Conservation (phyloP, 2,797 vertebrate species). For the Buceros bicornis region DNA sequence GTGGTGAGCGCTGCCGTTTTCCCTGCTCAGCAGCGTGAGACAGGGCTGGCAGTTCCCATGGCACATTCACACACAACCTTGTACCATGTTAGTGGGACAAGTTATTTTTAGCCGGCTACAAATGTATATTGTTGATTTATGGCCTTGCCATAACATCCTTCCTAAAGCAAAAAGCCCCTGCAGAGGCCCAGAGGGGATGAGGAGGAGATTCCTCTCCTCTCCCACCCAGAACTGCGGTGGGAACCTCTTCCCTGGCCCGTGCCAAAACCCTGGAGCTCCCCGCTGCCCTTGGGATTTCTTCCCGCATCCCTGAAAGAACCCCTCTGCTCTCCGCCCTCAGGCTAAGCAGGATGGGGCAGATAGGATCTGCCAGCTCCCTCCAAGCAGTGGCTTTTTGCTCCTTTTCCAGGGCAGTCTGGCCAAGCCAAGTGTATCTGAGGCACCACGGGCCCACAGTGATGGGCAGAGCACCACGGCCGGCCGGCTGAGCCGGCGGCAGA, state of each 20-base stretch:
- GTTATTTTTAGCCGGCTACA: slow-evolving; percentile 61
- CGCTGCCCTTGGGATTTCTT: not conserved
- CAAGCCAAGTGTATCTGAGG: not conserved
- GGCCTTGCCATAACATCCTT: slow-evolving; percentile 30
- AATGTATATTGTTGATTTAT: slow-evolving; percentile 58
- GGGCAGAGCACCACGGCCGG: not conserved
- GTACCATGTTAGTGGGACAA: not conserved
- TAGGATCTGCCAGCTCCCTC: not conserved
- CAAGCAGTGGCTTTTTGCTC: not conserved
- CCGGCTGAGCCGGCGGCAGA: slow-evolving; percentile 52
- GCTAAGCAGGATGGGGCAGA: not conserved
- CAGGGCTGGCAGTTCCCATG: fast-evolving
- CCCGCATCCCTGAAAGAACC: not conserved
- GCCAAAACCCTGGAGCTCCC: not conserved
- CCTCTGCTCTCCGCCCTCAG: not conserved
- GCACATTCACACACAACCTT: not conserved
- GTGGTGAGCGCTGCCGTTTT: not conserved
- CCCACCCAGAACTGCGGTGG: not conserved
- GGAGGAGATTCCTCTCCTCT: not conserved
- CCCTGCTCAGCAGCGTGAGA: not conserved
- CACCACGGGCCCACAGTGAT: not conserved
- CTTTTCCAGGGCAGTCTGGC: slow-evolving; percentile 70
- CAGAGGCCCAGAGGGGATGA: not conserved
- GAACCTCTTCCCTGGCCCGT: not conserved
- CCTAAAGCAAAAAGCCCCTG: not conserved